Conservation (phyloP, 2,113 vertebrate species). For the Parotia lawesii region DNA sequence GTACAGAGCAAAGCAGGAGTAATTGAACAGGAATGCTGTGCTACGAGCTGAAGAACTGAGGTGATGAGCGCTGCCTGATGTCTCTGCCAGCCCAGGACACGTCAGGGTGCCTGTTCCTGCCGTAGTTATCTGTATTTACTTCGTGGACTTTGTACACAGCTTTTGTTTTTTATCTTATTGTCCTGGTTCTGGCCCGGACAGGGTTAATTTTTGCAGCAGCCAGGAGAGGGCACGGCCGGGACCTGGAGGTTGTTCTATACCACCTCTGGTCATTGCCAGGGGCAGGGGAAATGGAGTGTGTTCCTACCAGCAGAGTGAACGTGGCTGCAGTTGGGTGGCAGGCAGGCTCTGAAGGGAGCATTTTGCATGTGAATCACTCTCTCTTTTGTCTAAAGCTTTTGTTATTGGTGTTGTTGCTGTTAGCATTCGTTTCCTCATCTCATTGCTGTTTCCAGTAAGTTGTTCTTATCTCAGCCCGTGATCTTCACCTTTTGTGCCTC, state of each 20-base stretch:
- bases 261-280: background rate
- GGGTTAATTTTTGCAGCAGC: background rate
- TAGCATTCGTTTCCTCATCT: background rate
- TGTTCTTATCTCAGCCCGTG: background rate
- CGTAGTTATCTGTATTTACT: background rate
- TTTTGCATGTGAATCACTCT: background rate
- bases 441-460: background rate
- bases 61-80: background rate
- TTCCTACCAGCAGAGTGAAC: background rate
- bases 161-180: background rate
- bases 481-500: background rate
- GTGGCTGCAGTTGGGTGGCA: background rate
- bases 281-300: background rate
- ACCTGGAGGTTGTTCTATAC: background rate
- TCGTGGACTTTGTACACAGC: background rate
- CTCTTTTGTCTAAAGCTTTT: too few species aligned
- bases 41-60: background rate
- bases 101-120: background rate
- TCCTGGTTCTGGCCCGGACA: background rate
- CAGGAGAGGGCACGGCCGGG: background rate
- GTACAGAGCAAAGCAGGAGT: background rate
- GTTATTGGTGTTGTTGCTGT: background rate
- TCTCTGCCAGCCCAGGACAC: background rate
- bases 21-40: fast-evolving
- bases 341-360: background rate